Conservation (phyloP, 2,888 invertebrate genomes). For the Lasius platythorax region DNA sequence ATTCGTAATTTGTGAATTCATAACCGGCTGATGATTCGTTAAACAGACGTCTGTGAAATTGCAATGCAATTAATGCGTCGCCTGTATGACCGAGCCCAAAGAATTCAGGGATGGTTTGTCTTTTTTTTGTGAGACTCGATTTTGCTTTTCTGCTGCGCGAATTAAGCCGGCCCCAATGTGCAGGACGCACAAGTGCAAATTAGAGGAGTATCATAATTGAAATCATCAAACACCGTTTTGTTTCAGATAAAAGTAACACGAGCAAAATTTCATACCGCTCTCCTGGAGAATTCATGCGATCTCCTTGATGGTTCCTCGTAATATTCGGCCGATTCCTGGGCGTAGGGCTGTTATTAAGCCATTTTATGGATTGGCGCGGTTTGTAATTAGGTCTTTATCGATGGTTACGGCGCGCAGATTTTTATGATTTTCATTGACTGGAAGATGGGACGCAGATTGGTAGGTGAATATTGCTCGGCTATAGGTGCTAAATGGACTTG, state of each 20-base stretch:
- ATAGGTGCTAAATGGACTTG: constrained; percentile 79
- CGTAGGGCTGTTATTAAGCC: constrained; percentile 72
- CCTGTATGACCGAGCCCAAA: background rate
- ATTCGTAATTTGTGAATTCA: constrained; percentile 8
- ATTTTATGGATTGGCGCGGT: constrained; percentile 74
- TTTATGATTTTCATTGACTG: constrained; percentile 75
- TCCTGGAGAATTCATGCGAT: constrained; percentile 51
- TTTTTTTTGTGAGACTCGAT: constrained; percentile 29
- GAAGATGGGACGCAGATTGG: constrained; percentile 77
- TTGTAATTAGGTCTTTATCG: constrained; percentile 82
- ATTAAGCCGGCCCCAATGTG: background rate
- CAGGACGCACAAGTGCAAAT: constrained; percentile 29
- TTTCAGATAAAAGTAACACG: constrained; percentile 34
- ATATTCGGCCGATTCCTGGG: constrained; percentile 70
- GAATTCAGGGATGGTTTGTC: background rate
- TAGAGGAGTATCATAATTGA: constrained; percentile 45
- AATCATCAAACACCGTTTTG: constrained; percentile 32
- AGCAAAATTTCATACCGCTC: constrained; percentile 58
- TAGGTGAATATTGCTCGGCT: constrained; percentile 68
- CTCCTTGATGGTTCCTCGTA: constrained; percentile 56
- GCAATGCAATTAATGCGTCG: constrained; percentile 38
- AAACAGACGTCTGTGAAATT: constrained; percentile 36
- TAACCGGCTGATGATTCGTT: constrained; percentile 11
- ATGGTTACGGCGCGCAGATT: constrained; percentile 75
- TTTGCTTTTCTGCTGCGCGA: constrained; percentile 22